Evolutionary conservation across 2,113 vertebrate species (phyloP).

Genomic region (Phalacrocorax brasilianus): DNA sequence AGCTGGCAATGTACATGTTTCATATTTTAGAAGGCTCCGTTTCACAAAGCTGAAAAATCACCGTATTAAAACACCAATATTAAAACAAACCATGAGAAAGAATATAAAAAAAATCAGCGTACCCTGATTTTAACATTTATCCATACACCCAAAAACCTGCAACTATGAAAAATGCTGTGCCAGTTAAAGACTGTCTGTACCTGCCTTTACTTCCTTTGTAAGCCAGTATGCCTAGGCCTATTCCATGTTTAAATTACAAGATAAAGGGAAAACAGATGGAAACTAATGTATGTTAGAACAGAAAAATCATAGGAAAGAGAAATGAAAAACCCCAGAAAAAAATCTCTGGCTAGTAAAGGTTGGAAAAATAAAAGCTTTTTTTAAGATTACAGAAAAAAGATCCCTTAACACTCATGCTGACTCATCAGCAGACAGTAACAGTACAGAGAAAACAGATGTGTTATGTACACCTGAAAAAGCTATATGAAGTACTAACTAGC

Average conservation of each 20-base stretch:
- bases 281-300: background rate
- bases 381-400: background rate
- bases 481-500: background rate
- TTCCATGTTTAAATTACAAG: background rate
- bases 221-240: background rate
- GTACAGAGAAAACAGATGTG: background rate
- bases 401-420: background rate
- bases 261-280: background rate
- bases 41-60: background rate
- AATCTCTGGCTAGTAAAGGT: background rate
- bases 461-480: background rate
- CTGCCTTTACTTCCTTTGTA: background rate
- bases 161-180: background rate
- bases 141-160: background rate
- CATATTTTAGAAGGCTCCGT: background rate
- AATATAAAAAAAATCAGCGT: background rate
- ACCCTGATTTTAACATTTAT: background rate
- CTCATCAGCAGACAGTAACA: background rate
- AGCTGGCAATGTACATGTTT: rapidly evolving
- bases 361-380: background rate
- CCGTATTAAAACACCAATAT: background rate
- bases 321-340: too few species aligned
- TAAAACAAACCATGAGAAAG: background rate
- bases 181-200: background rate
- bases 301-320: background rate